Evolutionary conservation across 1,140 invertebrate genomes (phyloP).

Genomic region (Neodiprion lecontei): DNA sequence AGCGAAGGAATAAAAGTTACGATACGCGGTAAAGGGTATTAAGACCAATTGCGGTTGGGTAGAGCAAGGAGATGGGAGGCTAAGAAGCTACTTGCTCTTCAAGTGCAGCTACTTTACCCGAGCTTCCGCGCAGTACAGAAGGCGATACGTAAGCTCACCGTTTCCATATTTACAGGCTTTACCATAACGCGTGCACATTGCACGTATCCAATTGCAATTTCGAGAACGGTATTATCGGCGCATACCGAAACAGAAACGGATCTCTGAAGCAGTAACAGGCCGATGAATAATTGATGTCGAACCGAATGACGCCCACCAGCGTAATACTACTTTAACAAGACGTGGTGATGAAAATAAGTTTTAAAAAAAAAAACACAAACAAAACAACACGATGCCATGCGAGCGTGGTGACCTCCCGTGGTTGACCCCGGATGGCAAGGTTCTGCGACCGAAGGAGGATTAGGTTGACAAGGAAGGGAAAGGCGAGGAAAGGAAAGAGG

Average conservation of each 20-base stretch:
- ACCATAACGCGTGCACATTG: no score
- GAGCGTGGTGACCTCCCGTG: slow-evolving; percentile 46
- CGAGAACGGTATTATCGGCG: not conserved
- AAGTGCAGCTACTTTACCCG: no score
- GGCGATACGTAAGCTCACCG: no score
- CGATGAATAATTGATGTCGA: slow-evolving; percentile 1
- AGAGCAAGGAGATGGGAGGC: no score
- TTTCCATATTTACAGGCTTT: no score
- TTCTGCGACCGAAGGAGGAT: slow-evolving; percentile 1
- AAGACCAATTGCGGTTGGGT: no score
- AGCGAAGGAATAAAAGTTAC: no score
- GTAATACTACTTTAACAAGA: slow-evolving; percentile 30
- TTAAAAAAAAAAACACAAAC: slow-evolving; percentile 34
- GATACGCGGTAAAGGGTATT: no score
- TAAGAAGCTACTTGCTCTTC: no score
- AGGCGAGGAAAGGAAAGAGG: not conserved
- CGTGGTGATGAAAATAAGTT: slow-evolving; percentile 19
- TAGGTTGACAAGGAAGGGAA: not conserved
- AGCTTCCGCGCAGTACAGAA: no score
- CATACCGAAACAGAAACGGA: not conserved
- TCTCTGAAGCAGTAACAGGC: not conserved
- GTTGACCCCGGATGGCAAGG: slow-evolving; percentile 35
- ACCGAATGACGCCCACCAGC: not conserved
- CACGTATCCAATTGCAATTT: not conserved
- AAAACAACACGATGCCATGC: slow-evolving; percentile 39